Base-by-base conservation (phyloP, 53 echinoderm and acorn worm species). In the Apostichopus leukothele region DNA sequence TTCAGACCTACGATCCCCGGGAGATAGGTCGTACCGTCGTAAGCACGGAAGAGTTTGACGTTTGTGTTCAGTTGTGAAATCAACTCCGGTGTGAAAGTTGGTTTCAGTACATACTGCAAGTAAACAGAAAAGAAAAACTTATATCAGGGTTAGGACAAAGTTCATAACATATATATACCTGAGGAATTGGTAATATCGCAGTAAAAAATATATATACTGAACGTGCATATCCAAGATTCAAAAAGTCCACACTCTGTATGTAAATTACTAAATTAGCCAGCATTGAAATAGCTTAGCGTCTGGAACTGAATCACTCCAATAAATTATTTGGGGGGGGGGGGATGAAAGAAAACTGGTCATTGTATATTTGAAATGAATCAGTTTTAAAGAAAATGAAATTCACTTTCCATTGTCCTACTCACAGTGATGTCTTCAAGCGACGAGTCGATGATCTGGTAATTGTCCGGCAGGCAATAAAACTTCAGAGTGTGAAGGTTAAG, bases 381-480 rank as follows among this genome's bases (percentile, higher is more conserved):
- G 39, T 39, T 39, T 39, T 39, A 39, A 39, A 39, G 39, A 39
- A 57, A 57, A 57, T 57, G 10, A 57, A 57, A 39, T 1, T 39
- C 3, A 3, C 9, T 1, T 57, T 57, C 57, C 57, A 57, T 1
- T 11, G 6, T 50, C 6, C 26, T 10, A 73, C 94, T 91, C 57
- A 98, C 98, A 23, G 93, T 98, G 50, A 98, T 98, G 73, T 98
- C 98, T 50, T 98, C 95, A 53, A 98, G 67, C 0, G 95, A 95
- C 16, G 98, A 98, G 81, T 98, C 98, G 73, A 95, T 92, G 83
- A 98, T 95, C 84, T 98, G 94, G 75, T 98, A 98, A 89, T 98
- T 98, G 77, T 98, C 98, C 0, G 98, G 98, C 10, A 98, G 90
- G 60, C 98, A 98, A 92, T 98, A 98, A 63, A 95, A 98, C 86